These are phyloP conservation scores for Nebria brevicollis DNA, from an alignment of 2,888 invertebrate species.

Conservation along the genomic window DNA sequence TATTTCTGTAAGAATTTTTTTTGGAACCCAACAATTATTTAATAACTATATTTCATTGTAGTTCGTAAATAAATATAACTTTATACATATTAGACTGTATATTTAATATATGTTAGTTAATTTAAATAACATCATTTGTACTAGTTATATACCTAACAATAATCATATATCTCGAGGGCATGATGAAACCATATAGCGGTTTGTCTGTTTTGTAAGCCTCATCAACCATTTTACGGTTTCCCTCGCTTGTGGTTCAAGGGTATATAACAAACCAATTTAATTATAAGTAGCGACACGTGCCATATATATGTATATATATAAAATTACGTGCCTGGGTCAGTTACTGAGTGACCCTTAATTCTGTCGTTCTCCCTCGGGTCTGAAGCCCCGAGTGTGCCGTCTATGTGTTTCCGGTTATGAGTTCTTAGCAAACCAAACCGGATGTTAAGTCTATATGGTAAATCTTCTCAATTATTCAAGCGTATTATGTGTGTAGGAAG, in stretches of 20 bases:
- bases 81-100: too few species aligned
- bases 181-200: neutral
- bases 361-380: too few species aligned
- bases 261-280: neutral
- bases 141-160: too few species aligned
- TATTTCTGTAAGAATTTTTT: too few species aligned
- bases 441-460: conserved; percentile 9
- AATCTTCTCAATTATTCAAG: conserved; percentile 36
- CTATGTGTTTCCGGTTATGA: conserved; percentile 13
- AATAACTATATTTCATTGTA: too few species aligned
- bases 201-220: neutral
- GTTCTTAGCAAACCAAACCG: neutral
- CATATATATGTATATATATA: neutral
- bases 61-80: too few species aligned
- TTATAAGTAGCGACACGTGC: neutral
- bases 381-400: neutral
- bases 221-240: neutral
- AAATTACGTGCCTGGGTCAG: neutral
- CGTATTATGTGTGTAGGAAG: conserved; percentile 17
- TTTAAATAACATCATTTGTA: neutral
- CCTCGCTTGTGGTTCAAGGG: neutral
- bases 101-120: too few species aligned
- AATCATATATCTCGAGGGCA: neutral
- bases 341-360: neutral
- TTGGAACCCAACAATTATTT: too few species aligned